phyloP scores from a whole-genome alignment of 2,888 invertebrate species.

The Drosophila atripex region DNA sequence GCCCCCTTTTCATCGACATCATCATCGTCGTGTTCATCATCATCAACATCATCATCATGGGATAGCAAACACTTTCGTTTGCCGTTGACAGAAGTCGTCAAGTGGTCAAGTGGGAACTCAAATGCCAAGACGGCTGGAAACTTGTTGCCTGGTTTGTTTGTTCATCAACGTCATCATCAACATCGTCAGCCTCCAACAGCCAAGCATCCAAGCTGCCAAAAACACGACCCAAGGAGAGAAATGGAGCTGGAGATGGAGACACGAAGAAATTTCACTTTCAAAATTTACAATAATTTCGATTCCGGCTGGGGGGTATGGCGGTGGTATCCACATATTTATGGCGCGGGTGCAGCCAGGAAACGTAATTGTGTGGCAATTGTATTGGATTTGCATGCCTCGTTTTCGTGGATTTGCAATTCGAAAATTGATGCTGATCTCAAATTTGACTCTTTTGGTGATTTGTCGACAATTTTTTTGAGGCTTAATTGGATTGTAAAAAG shows the following conservation, averaged over 20 bases:
- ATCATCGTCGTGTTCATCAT: not conserved
- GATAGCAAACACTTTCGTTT: conserved; percentile 71
- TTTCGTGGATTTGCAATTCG: conserved; percentile 25
- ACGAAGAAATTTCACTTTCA: conserved; percentile 49
- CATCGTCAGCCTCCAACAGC: conserved; percentile 16
- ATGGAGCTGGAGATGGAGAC: conserved; percentile 11
- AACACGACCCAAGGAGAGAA: conserved; percentile 3
- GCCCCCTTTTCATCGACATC: conserved; percentile 21
- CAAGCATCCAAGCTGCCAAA: conserved; percentile 8
- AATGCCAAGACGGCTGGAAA: conserved; percentile 20
- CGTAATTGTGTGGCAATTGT: conserved; percentile 46
- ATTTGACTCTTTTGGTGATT: conserved; percentile 34
- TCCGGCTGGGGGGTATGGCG: conserved; percentile 8
- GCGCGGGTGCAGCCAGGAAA: conserved; percentile 70
- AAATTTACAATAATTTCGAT: conserved; percentile 40
- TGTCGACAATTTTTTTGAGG: conserved; percentile 38
- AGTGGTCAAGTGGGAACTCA: conserved; percentile 56
- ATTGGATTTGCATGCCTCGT: conserved; percentile 48
- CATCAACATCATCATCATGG: conserved; percentile 5
- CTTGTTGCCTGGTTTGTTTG: conserved; percentile 44
- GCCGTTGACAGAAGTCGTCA: conserved; percentile 75
- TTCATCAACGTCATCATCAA: conserved; percentile 48
- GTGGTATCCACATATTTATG: conserved; percentile 31
- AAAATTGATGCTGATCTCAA: conserved; percentile 40
- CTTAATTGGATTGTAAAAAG: conserved; percentile 44